A percentile compares a stretch with the other conserved stretches of the same genome.
Evolutionary conservation across 2,113 vertebrate genomes (phyloP).

Genomic region (Epinephelus cyanopodus): DNA sequence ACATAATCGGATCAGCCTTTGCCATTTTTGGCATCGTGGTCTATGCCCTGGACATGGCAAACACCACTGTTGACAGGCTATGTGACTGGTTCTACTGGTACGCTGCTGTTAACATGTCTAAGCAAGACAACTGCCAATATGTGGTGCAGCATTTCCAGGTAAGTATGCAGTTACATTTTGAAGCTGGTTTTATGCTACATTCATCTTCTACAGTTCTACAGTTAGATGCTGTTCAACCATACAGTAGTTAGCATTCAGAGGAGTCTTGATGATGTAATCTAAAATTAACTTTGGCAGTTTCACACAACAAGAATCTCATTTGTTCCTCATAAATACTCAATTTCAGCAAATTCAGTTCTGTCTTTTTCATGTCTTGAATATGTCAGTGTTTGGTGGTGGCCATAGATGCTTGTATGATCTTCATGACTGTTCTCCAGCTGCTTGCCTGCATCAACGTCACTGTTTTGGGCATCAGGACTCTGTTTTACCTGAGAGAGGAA

Average conservation of each 20-base stretch:
- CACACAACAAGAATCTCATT: no score
- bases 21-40: no score
- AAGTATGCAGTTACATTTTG: background rate
- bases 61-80: no score
- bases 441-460: slow-evolving; percentile 56
- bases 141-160: slow-evolving; percentile 39
- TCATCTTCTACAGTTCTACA: no score
- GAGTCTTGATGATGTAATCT: no score
- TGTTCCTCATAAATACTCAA: background rate
- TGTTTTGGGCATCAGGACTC: slow-evolving; percentile 56
- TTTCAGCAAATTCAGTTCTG: no score
- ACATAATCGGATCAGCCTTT: no score
- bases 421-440: slow-evolving; percentile 67
- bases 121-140: slow-evolving; percentile 8
- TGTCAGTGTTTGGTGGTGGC: slow-evolving; percentile 50
- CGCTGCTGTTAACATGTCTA: no score
- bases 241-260: no score
- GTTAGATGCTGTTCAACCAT: no score
- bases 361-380: background rate
- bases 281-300: no score
- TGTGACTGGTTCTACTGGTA: rapidly evolving
- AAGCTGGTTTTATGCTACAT: background rate
- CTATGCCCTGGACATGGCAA: no score
- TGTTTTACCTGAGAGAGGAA: slow-evolving; percentile 28
- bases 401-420: slow-evolving; percentile 63